Conservation (phyloP, 2,888 invertebrate species). For the Amphipyra tragopoginis region DNA sequence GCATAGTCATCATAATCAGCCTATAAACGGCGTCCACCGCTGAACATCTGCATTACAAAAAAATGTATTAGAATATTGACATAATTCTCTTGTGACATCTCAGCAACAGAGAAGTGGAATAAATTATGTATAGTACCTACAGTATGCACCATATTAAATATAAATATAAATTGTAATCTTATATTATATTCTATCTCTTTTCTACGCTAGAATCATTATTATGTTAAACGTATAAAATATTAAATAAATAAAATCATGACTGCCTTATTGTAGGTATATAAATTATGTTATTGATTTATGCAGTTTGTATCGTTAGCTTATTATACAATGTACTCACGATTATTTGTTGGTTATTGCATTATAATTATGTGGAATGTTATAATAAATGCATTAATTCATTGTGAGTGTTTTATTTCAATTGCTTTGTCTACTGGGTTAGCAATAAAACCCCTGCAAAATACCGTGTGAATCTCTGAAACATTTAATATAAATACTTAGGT, state of each 20-base stretch:
- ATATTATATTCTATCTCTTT: constrained; percentile 17
- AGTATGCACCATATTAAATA: no score
- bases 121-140: no score
- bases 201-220: constrained; percentile 13
- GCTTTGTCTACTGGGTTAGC: no score
- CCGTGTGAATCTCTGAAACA: no score
- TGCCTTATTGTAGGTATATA: neutral
- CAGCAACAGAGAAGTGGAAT: no score
- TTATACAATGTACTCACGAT: constrained; percentile 18
- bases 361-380: constrained; percentile 23
- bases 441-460: no score
- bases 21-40: no score
- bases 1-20: no score
- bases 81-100: no score
- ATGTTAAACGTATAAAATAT: constrained; percentile 24
- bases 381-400: constrained; percentile 22
- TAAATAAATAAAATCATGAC: constrained; percentile 14
- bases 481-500: no score
- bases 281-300: constrained; percentile 16
- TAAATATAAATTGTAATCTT: neutral
- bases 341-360: constrained; percentile 24
- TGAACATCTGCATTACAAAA: no score
- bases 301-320: constrained; percentile 5
- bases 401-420: constrained; percentile 3
- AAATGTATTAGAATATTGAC: no score